A percentile compares a stretch with the other conserved stretches of the same genome.
Conservation (phyloP, 1,140 invertebrate species). For the Drosophila virilis region DNA sequence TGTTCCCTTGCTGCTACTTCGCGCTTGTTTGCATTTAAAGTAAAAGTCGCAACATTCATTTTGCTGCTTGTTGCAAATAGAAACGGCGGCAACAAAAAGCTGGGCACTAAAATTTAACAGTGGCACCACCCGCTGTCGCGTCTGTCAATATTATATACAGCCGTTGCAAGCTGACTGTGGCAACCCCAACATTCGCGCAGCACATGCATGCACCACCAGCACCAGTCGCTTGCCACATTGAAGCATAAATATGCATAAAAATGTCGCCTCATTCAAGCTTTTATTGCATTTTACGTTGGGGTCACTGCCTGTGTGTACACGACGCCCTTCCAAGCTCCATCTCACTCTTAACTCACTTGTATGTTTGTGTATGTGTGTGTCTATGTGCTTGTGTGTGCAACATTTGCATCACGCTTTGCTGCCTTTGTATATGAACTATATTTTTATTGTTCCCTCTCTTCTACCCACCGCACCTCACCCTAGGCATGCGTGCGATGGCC, state of each 20-base stretch:
- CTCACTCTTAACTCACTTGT: background rate
- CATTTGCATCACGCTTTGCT: constrained; percentile 14
- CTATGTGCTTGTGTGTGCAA: constrained; percentile 7
- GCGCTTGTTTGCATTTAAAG: constrained; percentile 61
- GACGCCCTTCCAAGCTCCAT: background rate
- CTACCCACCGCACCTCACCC: background rate
- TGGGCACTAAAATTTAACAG: constrained; percentile 60
- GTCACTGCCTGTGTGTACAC: constrained; percentile 25
- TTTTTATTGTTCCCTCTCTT: constrained; percentile 15
- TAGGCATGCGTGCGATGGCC: constrained; percentile 21
- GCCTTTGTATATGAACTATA: constrained; percentile 23
- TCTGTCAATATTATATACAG: constrained; percentile 46
- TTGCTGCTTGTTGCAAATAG: constrained; percentile 38
- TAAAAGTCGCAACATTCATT: constrained; percentile 53
- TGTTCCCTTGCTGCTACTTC: constrained; percentile 4
- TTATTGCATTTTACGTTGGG: constrained; percentile 65
- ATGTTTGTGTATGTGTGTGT: background rate
- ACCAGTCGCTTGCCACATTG: constrained; percentile 21
- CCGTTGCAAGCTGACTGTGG: constrained; percentile 7
- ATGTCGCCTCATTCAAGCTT: constrained; percentile 68
- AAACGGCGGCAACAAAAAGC: constrained; percentile 16
- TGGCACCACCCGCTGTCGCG: constrained; percentile 41
- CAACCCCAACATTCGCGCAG: constrained; percentile 1
- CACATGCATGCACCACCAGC: constrained; percentile 14
- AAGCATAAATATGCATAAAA: constrained; percentile 76